Evolutionary conservation across 2,888 invertebrate species (phyloP).

Genomic region (Drosophila longiperda): DNA sequence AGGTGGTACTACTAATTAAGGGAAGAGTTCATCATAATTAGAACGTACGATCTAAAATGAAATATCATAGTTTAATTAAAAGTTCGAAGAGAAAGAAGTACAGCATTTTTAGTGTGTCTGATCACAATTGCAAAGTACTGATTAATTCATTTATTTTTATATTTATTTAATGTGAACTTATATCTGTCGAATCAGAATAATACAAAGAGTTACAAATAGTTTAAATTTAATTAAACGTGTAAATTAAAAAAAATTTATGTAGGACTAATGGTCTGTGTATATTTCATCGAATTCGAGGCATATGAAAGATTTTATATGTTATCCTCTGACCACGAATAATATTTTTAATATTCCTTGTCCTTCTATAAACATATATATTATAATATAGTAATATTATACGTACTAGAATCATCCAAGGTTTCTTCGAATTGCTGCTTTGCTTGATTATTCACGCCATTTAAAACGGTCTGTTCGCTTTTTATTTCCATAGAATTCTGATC

Average conservation of each 20-base stretch:
- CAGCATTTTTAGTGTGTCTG: neutral
- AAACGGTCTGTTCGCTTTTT: constrained; percentile 32
- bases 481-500: constrained; percentile 23
- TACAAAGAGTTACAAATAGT: neutral
- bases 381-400: neutral
- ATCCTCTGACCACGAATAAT: neutral
- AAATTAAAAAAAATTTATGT: neutral
- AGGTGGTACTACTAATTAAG: neutral
- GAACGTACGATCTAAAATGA: neutral
- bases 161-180: neutral
- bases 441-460: constrained; percentile 10
- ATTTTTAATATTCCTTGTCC: accelerated
- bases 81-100: neutral
- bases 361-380: neutral
- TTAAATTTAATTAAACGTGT: neutral
- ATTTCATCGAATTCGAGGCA: neutral
- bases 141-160: neutral
- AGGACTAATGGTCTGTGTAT: neutral
- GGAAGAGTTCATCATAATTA: neutral
- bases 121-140: neutral
- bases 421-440: neutral
- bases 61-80: neutral
- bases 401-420: constrained; percentile 1
- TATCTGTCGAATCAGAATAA: neutral
- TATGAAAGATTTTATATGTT: neutral